Conservation (phyloP, 2,113 vertebrate species). For the Paradisaea rubra region DNA sequence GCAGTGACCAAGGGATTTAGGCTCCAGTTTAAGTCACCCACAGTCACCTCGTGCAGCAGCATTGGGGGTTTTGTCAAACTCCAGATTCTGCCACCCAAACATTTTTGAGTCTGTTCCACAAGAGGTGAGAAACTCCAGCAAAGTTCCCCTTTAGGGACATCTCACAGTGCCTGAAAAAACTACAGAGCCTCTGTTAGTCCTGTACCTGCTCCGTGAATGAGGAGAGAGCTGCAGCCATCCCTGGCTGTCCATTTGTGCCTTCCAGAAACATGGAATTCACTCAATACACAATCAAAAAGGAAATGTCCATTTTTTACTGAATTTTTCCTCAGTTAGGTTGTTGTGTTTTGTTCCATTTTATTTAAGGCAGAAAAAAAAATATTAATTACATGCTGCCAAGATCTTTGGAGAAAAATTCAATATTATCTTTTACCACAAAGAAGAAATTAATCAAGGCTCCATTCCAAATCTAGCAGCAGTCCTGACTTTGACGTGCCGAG, state of each 20-base stretch:
- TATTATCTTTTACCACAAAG: constrained; percentile 48
- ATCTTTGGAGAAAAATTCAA: constrained; percentile 55
- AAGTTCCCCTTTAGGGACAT: neutral
- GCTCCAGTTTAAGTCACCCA: neutral
- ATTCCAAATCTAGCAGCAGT: constrained; percentile 51
- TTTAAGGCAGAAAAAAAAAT: neutral
- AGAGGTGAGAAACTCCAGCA: neutral
- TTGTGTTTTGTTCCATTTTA: constrained; percentile 32
- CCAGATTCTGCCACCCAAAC: neutral
- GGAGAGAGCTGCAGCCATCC: neutral
- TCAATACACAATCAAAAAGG: neutral
- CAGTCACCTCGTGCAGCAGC: neutral
- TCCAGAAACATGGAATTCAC: neutral
- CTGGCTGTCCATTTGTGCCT: neutral
- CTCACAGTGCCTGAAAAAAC: rapidly evolving
- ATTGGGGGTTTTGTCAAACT: rapidly evolving
- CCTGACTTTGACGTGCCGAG: constrained; percentile 31
- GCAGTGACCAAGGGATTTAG: neutral
- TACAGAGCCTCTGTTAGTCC: neutral
- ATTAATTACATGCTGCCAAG: constrained; percentile 64
- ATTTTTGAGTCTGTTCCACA: neutral
- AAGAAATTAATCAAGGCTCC: constrained; percentile 47
- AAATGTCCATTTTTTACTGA: neutral
- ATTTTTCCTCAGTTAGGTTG: neutral
- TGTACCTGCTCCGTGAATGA: rapidly evolving